Evolutionary conservation across 2,888 invertebrate genomes (phyloP), one percentile per base, ranked within the genome.

Genomic region (Oscheius onirici): DNA sequence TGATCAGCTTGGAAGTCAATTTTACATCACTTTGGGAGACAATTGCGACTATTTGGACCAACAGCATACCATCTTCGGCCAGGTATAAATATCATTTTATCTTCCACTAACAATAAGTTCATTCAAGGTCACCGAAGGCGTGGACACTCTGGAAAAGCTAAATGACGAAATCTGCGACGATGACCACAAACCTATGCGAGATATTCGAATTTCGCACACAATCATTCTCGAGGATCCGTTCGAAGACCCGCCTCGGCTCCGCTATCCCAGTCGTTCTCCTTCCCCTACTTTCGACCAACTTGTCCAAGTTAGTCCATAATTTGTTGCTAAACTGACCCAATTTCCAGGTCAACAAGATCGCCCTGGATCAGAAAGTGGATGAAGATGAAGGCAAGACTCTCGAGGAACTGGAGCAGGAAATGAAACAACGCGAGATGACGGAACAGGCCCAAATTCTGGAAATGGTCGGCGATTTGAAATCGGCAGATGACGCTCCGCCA

Each of bases 391-490:
- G 95, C 0, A 93, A 93, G 89, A 91, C 92, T n/a, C 90, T 91
- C 46, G 92, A 92, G 81, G 94, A 97, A 90, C 91, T 97, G 63
- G 92, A 92, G 78, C 95, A 96, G 90, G 91, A 94, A 88, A 91
- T 93, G 78, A 93, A 93, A 75, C 93, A 94, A 77, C 93, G 93
- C 78, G 97, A 99, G 89, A 97, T 97, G 0, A 94, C 94, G 89
- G 95, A 97, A 1, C 91, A 97, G 83, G 97, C 99, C 0, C 96
- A 97, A 24, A 95, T 99, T 82, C 90, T 99, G 49, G 97, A 97
- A 91, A 97, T 99, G 90, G 95, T 97, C 24, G 97, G 97, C 0
- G 99, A 99, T 89, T 90, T 99, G 71, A 97, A 97, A 0, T 94
- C 96, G 90, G 97, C 95, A 15, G 97, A 99, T 73, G 93, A 96